These are phyloP conservation scores for Choloepus hoffmanni DNA, from an alignment of 2,113 vertebrate species.

Conservation along the genomic window DNA sequence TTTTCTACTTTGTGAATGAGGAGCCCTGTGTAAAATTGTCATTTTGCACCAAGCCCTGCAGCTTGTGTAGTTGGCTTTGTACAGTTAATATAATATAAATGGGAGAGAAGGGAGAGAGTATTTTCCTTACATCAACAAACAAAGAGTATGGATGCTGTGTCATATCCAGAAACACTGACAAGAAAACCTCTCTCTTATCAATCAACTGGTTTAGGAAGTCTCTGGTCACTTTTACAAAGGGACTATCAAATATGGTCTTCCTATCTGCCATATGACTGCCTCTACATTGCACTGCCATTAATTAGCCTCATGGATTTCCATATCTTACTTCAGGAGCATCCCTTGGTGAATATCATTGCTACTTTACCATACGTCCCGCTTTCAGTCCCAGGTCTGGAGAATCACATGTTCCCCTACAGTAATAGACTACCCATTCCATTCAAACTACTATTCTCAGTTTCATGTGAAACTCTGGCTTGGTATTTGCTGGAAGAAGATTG, in stretches of 20 bases:
- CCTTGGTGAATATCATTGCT: neutral
- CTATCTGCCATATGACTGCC: neutral
- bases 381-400: neutral
- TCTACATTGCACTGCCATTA: neutral
- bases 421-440: neutral
- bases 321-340: neutral
- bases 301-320: neutral
- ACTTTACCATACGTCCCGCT: neutral
- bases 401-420: neutral
- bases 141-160: neutral
- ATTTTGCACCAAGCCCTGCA: neutral
- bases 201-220: neutral
- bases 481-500: fast-evolving
- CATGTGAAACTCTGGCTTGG: no score
- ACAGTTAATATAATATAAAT: neutral
- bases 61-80: neutral
- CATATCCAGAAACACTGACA: neutral
- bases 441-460: neutral
- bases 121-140: neutral
- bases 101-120: no score
- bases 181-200: neutral
- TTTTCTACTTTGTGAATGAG: neutral
- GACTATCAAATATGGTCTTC: neutral
- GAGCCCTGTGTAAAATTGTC: neutral
- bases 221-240: neutral